Conservation (phyloP, 2,888 invertebrate genomes). For the Phengaris alcon region DNA sequence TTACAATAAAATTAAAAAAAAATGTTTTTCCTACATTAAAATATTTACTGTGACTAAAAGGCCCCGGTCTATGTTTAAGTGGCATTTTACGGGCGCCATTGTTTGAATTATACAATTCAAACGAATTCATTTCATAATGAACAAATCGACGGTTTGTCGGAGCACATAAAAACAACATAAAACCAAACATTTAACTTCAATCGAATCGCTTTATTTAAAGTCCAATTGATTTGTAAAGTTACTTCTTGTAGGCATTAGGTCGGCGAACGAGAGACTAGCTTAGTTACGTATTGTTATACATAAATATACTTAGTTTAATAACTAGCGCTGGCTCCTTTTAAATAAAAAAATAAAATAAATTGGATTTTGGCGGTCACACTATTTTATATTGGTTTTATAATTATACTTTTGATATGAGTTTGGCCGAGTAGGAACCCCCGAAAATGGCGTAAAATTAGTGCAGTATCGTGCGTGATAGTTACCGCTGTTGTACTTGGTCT, state of each 20-base stretch:
- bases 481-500: conserved; percentile 61
- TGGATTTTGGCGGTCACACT: no score
- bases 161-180: conserved; percentile 16
- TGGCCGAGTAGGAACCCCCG: no score
- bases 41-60: background rate
- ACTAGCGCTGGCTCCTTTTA: no score
- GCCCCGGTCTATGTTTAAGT: background rate
- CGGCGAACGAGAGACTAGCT: background rate
- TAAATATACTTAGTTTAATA: no score
- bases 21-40: background rate
- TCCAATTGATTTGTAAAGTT: conserved; percentile 1
- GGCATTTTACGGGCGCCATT: background rate
- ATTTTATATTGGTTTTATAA: no score
- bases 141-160: background rate
- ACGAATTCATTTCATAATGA: conserved; percentile 6
- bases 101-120: background rate
- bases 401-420: no score
- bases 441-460: no score
- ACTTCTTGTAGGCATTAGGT: background rate
- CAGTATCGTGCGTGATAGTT: conserved; percentile 32
- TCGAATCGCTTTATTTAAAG: background rate
- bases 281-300: background rate
- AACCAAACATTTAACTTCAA: conserved; percentile 8
- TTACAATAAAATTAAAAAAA: background rate
- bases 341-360: no score